Base-by-base conservation (phyloP, 2,797 vertebrate genomes). In the Botia kubotai region DNA sequence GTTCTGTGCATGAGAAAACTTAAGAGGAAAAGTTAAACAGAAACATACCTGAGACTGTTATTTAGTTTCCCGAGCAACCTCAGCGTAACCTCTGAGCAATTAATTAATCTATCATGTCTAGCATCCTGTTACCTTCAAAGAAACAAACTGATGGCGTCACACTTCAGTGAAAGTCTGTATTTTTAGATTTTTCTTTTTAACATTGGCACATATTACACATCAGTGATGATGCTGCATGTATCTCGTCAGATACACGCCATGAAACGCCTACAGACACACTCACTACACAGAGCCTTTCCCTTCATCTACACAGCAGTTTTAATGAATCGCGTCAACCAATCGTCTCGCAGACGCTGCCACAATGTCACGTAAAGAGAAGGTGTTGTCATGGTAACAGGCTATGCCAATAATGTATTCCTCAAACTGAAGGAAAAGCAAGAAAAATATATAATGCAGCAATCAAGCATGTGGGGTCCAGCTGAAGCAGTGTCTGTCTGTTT, bases 341-440 rank as follows among this genome's bases (percentile, higher is more conserved):
- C 75, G 76, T 80, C 72, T 82, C 83, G 67, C 76, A 73, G 78
- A 70, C 75, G 62, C 70, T 79, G 79, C 78, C 81, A 86, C 78
- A 79, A 83, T 82, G 80, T 81, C 81, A 60, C 69, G 77, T 81
- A 77, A 87, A 85, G 77, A 84, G 81, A 83, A 52, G 21, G 63
- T 43, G 89, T 87, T 85, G 86, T 83, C 89, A 88, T 87, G 89
- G 89, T 85, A 89, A 88, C 89, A 85, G 81, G 76, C 81, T 70
- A 85, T 84, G 86, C 80, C 82, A 84, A 84, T 80, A 81, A 85
- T 82, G 72, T 80, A 83, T 84, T 82, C 77, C 76, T 70, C 33
- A 75, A 52, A 62, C 70, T 62, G 77, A 72, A 84, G 79, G 39
- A 83, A 53, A 11, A 21, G n/a, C 14, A 46, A 19, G 16, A 48